Conservation (phyloP, 2,888 invertebrate genomes). For the Eulithis prunata region DNA sequence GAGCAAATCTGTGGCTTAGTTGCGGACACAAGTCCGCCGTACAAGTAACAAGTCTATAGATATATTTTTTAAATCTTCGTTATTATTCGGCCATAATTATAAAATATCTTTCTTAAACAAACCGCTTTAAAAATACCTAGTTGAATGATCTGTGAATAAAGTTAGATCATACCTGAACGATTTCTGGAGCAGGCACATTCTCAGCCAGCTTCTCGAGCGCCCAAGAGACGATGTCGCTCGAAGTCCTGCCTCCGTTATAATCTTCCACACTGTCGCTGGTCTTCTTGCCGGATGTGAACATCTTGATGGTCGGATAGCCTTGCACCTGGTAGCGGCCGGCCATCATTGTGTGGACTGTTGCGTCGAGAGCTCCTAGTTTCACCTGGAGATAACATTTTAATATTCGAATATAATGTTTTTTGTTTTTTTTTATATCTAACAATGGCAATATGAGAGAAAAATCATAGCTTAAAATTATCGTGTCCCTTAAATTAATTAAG, state of each 20-base stretch:
- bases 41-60: too few species aligned
- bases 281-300: conserved; percentile 92
- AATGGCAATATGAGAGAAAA: too few species aligned
- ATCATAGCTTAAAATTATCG: background rate
- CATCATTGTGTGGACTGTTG: conserved; percentile 94
- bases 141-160: too few species aligned
- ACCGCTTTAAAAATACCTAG: too few species aligned
- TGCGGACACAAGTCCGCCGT: too few species aligned
- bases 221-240: conserved; percentile 95
- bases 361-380: conserved; percentile 98
- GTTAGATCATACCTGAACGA: conserved; percentile 85
- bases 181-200: conserved; percentile 95
- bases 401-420: background rate
- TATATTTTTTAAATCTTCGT: too few species aligned
- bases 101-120: too few species aligned
- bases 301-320: conserved; percentile 98
- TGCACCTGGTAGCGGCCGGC: conserved; percentile 93
- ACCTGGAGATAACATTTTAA: conserved; percentile 59
- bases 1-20: too few species aligned
- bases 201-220: conserved; percentile 93
- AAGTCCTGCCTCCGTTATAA: conserved; percentile 96
- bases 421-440: too few species aligned
- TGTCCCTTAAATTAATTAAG: background rate
- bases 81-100: too few species aligned
- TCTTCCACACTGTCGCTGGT: conserved; percentile 88